Conservation (phyloP, 2,888 invertebrate species). For the Ophioninae sp. region DNA sequence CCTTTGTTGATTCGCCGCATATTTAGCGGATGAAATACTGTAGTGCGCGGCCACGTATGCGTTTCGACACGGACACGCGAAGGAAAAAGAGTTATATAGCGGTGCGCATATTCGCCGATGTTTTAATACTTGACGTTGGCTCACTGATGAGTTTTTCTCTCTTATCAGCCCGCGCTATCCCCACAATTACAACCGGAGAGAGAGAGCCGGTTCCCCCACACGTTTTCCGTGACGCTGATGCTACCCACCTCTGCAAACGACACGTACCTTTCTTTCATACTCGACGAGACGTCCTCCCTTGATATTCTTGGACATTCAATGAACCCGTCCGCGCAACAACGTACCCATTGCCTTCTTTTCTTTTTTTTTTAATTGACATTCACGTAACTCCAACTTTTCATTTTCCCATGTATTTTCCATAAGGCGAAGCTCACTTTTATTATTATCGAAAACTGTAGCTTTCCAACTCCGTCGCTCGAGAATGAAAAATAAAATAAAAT, state of each 20-base stretch:
- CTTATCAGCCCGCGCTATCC: slow-evolving; percentile 9
- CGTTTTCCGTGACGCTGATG: background rate
- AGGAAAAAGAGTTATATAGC: background rate
- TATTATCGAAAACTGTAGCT: too few relatives aligned
- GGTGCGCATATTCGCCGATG: slow-evolving; percentile 1
- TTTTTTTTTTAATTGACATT: too few relatives aligned
- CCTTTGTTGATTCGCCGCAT: slow-evolving; percentile 34
- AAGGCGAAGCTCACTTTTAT: too few relatives aligned
- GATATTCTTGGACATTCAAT: too few relatives aligned
- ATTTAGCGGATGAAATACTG: slow-evolving; percentile 18
- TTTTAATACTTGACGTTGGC: slow-evolving; percentile 17
- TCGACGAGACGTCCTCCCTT: too few relatives aligned
- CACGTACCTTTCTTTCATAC: background rate
- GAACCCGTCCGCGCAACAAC: too few relatives aligned
- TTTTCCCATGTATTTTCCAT: too few relatives aligned
- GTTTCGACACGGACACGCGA: background rate
- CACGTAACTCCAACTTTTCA: too few relatives aligned
- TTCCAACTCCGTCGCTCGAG: too few relatives aligned
- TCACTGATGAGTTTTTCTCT: slow-evolving; percentile 34
- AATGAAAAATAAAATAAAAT: too few relatives aligned
- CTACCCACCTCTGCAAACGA: background rate
- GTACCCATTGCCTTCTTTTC: too few relatives aligned
- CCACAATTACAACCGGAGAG: background rate
- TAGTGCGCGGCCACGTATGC: background rate
- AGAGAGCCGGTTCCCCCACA: background rate